A percentile compares a stretch with the other conserved stretches of the same genome.
Evolutionary conservation across 2,888 invertebrate genomes (phyloP).

Genomic region (Spodoptera picta): DNA sequence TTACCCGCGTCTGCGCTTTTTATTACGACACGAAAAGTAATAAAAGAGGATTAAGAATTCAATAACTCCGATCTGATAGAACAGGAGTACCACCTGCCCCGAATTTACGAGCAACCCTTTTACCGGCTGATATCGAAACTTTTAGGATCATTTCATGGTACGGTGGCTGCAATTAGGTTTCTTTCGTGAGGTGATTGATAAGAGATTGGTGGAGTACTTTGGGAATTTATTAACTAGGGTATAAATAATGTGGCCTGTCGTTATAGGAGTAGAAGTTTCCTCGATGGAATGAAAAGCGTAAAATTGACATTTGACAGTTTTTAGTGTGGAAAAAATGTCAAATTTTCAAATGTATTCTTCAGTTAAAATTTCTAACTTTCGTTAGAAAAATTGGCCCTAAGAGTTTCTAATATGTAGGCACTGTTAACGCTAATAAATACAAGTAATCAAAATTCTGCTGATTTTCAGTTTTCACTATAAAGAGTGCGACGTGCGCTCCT

Average conservation of each 20-base stretch:
- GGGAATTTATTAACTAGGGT: too few species aligned
- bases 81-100: conserved; percentile 65
- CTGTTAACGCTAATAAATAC: background rate
- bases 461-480: conserved; percentile 31
- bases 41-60: conserved; percentile 80
- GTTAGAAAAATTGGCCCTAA: too few species aligned
- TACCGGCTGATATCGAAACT: conserved; percentile 48
- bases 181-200: conserved; percentile 6
- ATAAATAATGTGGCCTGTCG: too few species aligned
- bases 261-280: too few species aligned
- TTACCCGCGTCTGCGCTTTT: conserved; percentile 66
- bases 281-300: too few species aligned
- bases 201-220: conserved; percentile 1
- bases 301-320: too few species aligned
- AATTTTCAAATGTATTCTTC: too few species aligned
- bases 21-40: conserved; percentile 69
- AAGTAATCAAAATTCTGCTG: conserved; percentile 29
- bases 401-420: too few species aligned
- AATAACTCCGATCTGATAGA: conserved; percentile 78
- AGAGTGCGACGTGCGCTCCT: conserved; percentile 36
- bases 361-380: too few species aligned
- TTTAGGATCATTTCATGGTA: conserved; percentile 59
- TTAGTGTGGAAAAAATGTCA: too few species aligned
- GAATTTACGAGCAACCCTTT: conserved; percentile 76
- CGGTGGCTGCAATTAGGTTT: conserved; percentile 45